These are phyloP conservation scores for Python bivittatus DNA, from an alignment of 2,113 vertebrate genomes.

Conservation along the genomic window DNA sequence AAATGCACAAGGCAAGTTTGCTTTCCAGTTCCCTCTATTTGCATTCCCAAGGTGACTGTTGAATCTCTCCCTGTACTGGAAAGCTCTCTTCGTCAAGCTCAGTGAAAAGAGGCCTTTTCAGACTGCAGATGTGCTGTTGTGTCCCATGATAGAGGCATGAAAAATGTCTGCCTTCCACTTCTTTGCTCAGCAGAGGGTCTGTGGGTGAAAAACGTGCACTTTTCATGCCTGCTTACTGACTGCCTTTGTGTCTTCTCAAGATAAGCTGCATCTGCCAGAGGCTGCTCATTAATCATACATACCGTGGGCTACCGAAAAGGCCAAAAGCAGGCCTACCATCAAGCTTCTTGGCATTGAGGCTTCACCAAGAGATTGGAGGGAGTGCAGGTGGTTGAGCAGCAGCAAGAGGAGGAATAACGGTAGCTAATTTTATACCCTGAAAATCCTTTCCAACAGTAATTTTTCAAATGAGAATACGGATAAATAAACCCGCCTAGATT, in stretches of 20 bases:
- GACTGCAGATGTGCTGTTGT: constrained; percentile 26
- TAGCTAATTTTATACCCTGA: not conserved
- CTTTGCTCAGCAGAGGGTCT: constrained; percentile 19
- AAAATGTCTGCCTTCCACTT: constrained; percentile 41
- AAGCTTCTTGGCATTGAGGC: not conserved
- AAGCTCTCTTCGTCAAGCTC: constrained; percentile 26
- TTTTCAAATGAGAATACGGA: not conserved
- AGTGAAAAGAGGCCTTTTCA: constrained; percentile 41
- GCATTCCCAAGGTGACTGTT: constrained; percentile 7
- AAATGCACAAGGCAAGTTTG: not conserved
- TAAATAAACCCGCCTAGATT: not conserved
- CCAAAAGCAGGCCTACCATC: not conserved
- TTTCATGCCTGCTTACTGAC: constrained; percentile 45
- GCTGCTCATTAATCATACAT: not conserved
- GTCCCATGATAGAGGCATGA: constrained; percentile 34
- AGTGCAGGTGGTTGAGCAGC: not conserved
- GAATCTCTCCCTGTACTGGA: not conserved
- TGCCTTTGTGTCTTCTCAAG: constrained; percentile 16
- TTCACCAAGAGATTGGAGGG: not conserved
- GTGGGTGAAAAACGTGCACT: constrained; percentile 46
- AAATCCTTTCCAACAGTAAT: not conserved
- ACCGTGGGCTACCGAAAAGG: not conserved
- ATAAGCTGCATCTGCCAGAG: constrained; percentile 36
- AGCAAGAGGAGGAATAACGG: not conserved
- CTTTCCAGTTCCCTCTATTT: not conserved